Evolutionary conservation across 2,888 invertebrate genomes (phyloP), one percentile per base, ranked within the genome.

Genomic region (Aquatica leii): DNA sequence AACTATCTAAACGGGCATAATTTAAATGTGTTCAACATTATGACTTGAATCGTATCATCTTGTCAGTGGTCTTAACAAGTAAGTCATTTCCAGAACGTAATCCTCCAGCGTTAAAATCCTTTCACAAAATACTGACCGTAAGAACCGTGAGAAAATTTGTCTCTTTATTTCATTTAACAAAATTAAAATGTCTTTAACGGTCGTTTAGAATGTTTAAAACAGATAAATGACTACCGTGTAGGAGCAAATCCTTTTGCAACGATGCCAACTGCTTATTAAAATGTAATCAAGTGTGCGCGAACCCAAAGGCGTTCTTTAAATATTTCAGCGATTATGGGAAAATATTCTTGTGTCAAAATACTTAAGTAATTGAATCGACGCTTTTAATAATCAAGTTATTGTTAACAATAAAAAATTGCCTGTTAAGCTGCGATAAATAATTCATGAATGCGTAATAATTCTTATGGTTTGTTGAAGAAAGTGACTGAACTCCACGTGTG

Each of bases 151-250:
- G 72, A 71, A 61, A 54, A 24, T 37, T 11, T 50, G 34, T 50
- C 20, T 49, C 35, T 49, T 40, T 60, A 37, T 60, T 63, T 68
- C 18, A 46, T 66, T 66, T 72, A 69, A 71, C 66, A 67, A 68
- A 72, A 75, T 76, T 76, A 76, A 75, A 76, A 76, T 68, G 74
- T 75, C 75, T 75, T 74, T 71, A 75, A 69, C 67, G 69, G 69
- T 67, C 74, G 68, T 73, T 74, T 73, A 73, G 68, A 64, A 69
- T 67, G 67, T 71, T 24, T 70, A 73, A 74, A 74, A 70, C 69
- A 69, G 71, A 74, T 70, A 74, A 75, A 73, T 73, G 75, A 76
- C 76, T 76, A 76, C 76, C 73, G 76, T 75, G 68, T 70, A 65
- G 68, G 68, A 69, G 68, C 71, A 67, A 69, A 67, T 62, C 67